Evolutionary conservation across 35 echinoderm and acorn worm species (phyloP).

Genomic region (Ophioderma brevispina): DNA sequence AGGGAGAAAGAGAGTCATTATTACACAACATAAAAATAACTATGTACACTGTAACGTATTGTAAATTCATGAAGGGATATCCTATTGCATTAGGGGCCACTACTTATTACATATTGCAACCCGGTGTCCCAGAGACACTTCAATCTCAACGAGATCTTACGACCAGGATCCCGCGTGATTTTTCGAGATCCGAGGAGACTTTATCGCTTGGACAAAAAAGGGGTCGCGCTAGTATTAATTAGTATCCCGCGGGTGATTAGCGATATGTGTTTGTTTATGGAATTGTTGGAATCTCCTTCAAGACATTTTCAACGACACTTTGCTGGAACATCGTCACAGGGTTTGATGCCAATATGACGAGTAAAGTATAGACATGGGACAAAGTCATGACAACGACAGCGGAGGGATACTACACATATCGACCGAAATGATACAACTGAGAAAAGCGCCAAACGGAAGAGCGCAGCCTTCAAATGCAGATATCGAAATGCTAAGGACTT

Average conservation of each 20-base stretch:
- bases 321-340: neutral
- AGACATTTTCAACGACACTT: neutral
- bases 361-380: no score
- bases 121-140: neutral
- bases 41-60: neutral
- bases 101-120: neutral
- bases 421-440: no score
- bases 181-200: neutral
- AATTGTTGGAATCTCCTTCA: neutral
- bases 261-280: neutral
- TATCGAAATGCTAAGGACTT: no score
- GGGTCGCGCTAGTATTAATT: neutral
- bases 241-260: neutral
- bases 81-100: neutral
- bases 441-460: no score
- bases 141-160: neutral
- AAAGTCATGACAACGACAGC: no score
- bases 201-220: neutral
- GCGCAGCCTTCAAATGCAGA: no score
- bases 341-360: neutral
- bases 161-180: neutral
- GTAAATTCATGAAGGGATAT: neutral
- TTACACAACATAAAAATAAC: constrained; percentile 1
- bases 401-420: no score
- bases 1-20: neutral